Percentiles rank a stretch among this genome's conserved stretches.
These are phyloP conservation scores for Phyllotreta striolata DNA, from an alignment of 2,888 invertebrate genomes.

Conservation along the genomic window DNA sequence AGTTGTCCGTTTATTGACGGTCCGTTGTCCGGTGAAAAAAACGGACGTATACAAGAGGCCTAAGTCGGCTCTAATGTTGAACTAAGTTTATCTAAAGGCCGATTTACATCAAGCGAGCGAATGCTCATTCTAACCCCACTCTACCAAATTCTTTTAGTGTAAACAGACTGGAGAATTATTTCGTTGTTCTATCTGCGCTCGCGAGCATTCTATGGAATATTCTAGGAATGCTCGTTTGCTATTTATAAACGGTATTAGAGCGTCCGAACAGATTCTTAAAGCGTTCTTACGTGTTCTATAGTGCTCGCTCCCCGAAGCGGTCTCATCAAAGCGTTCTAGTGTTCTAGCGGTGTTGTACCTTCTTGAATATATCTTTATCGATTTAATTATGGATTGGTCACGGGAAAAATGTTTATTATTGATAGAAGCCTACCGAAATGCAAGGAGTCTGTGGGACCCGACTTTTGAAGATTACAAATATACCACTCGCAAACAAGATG, in stretches of 20 bases:
- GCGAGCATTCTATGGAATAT: constrained; percentile 1
- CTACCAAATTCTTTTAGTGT: constrained; percentile 11
- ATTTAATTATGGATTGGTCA: neutral
- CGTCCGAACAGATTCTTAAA: neutral
- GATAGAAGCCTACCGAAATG: constrained; percentile 13
- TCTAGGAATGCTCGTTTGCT: constrained; percentile 13
- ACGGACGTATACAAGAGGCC: no score
- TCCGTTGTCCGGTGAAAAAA: no score
- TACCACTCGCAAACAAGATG: constrained; percentile 21
- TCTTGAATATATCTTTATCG: neutral
- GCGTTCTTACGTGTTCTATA: neutral
- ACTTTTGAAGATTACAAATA: constrained; percentile 13
- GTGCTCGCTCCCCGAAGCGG: neutral
- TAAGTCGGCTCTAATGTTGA: no score
- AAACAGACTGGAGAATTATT: constrained; percentile 11
- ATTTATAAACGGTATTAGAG: constrained; percentile 4
- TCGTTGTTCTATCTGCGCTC: constrained; percentile 7
- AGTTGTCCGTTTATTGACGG: no score
- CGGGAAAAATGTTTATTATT: constrained; percentile 1
- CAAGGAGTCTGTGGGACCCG: constrained; percentile 13
- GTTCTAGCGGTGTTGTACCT: neutral
- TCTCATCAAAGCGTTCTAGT: neutral
- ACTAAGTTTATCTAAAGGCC: no score
- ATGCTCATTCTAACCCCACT: constrained; percentile 12
- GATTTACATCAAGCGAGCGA: constrained; percentile 14